Evolutionary conservation across 2,797 vertebrate species (phyloP).

Genomic region (Hemibagrus guttatus): DNA sequence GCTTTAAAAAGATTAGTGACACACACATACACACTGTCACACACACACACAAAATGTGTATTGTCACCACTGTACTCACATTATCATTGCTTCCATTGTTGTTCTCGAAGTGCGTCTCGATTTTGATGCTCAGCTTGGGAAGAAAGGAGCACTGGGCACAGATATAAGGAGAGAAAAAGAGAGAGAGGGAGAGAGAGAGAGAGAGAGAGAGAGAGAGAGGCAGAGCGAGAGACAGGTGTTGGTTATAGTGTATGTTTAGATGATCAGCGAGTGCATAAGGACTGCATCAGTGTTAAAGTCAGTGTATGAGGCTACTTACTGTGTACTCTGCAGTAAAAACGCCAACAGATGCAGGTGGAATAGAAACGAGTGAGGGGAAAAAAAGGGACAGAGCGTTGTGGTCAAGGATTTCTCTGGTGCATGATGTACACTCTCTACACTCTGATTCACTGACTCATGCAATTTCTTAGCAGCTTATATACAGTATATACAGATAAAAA

Average conservation of each 20-base stretch:
- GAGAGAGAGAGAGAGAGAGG: background rate
- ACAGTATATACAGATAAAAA: background rate
- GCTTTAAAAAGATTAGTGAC: conserved; percentile 47
- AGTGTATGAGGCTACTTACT: conserved; percentile 73
- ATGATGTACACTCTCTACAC: background rate
- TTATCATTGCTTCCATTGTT: conserved; percentile 79
- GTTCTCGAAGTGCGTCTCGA: conserved; percentile 83
- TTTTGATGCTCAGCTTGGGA: conserved; percentile 79
- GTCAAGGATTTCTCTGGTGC: conserved; percentile 14
- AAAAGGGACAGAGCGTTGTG: background rate
- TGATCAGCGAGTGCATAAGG: conserved; percentile 52
- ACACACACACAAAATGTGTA: background rate
- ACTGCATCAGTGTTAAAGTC: conserved; percentile 61
- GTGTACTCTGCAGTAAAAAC: conserved; percentile 73
- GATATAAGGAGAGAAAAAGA: background rate
- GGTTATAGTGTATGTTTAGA: conserved; percentile 42
- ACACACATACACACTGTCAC: background rate
- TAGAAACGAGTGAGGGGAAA: conserved; percentile 48
- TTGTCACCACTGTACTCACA: conserved; percentile 69
- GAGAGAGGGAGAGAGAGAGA: conserved; percentile 11
- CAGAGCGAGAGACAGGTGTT: background rate
- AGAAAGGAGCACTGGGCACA: conserved; percentile 75
- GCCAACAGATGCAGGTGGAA: conserved; percentile 14
- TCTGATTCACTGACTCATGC: background rate
- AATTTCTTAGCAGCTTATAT: background rate